Evolutionary conservation across 2,113 vertebrate genomes (phyloP).

Genomic region (Pycnonotus jocosus): DNA sequence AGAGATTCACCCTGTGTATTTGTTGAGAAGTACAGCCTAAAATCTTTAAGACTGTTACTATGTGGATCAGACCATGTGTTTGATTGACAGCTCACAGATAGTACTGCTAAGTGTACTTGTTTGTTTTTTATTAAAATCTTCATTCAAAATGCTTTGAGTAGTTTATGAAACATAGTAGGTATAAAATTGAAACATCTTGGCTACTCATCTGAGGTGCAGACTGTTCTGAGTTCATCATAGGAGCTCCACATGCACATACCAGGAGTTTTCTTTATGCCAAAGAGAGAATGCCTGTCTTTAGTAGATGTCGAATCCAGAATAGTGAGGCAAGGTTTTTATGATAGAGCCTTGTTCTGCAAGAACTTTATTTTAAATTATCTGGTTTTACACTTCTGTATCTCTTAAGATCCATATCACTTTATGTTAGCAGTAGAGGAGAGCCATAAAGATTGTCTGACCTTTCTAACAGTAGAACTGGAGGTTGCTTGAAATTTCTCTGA

Average conservation of each 20-base stretch:
- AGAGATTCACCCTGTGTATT: not conserved
- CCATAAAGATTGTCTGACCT: slow-evolving; percentile 16
- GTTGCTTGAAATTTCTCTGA: not conserved
- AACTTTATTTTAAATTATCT: slow-evolving; percentile 9
- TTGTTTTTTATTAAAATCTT: not conserved
- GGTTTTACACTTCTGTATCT: not conserved
- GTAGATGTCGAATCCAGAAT: not conserved
- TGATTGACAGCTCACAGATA: not conserved
- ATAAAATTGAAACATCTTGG: not conserved
- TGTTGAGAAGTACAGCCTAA: not conserved
- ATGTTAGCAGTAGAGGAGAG: not conserved
- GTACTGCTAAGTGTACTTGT: not conserved
- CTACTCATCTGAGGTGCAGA: not conserved
- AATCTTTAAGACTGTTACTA: not conserved
- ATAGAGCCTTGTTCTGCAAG: not conserved
- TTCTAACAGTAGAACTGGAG: not conserved
- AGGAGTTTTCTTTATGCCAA: not conserved
- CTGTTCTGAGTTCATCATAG: not conserved
- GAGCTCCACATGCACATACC: not conserved
- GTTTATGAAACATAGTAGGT: not conserved
- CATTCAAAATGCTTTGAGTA: not conserved
- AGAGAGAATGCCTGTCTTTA: not conserved
- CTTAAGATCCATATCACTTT: slow-evolving; percentile 10
- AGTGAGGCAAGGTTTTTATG: not conserved
- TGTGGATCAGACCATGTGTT: not conserved